Conservation (phyloP, 1,140 invertebrate species). For the Atopsyche davidsoni region DNA sequence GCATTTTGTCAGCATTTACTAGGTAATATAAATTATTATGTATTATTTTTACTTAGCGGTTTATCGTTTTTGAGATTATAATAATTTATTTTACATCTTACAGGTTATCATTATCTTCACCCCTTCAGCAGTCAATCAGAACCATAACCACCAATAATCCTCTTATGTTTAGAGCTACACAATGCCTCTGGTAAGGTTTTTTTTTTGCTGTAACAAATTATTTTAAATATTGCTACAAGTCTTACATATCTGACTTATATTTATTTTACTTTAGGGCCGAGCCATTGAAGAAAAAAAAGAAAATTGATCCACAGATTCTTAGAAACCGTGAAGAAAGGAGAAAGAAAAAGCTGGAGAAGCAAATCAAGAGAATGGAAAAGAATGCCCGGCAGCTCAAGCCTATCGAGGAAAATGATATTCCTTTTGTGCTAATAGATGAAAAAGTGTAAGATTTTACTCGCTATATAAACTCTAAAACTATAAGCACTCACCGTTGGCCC, state of each 20-base stretch:
- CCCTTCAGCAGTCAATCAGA: slow-evolving; percentile 17
- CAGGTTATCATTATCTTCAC: slow-evolving; percentile 17
- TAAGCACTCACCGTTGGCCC: too few species aligned
- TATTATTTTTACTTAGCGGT: not conserved
- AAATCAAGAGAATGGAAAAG: slow-evolving; percentile 72
- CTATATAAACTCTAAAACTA: too few species aligned
- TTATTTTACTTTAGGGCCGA: slow-evolving; percentile 48
- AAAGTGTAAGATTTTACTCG: slow-evolving; percentile 51
- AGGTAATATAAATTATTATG: slow-evolving; percentile 13
- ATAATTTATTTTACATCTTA: slow-evolving; percentile 11
- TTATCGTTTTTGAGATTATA: too few species aligned
- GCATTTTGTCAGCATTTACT: slow-evolving; percentile 16
- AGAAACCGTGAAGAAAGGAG: slow-evolving; percentile 72
- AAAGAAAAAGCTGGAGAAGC: slow-evolving; percentile 75
- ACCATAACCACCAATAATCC: slow-evolving; percentile 20
- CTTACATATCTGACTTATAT: too few species aligned
- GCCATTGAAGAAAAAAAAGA: slow-evolving; percentile 84
- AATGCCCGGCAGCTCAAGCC: slow-evolving; percentile 73
- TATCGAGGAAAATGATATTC: slow-evolving; percentile 71
- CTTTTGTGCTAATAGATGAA: slow-evolving; percentile 59
- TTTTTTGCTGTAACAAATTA: not conserved
- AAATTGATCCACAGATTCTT: slow-evolving; percentile 70
- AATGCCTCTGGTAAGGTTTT: slow-evolving; percentile 19
- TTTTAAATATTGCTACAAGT: too few species aligned
- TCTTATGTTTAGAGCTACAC: slow-evolving; percentile 22